These are phyloP conservation scores for Charina bottae DNA, from an alignment of 2,113 vertebrate species.

Conservation along the genomic window DNA sequence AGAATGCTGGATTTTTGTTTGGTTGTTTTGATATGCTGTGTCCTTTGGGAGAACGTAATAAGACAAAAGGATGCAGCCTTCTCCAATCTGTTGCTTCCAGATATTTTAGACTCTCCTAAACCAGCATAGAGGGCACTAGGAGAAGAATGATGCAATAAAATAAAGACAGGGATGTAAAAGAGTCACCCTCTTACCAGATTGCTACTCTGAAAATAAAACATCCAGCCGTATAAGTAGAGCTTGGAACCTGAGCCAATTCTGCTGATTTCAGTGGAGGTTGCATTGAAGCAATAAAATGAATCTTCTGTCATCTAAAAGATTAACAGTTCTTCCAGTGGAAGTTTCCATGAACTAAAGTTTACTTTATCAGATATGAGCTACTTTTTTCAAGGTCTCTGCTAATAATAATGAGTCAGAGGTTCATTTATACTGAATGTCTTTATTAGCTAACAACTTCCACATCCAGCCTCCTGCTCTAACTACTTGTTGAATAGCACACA, in stretches of 20 bases:
- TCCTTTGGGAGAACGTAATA: background rate
- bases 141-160: background rate
- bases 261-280: background rate
- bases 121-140: background rate
- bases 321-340: background rate
- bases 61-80: background rate
- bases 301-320: background rate
- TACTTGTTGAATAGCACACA: no score
- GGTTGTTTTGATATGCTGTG: background rate
- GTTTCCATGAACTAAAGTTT: background rate
- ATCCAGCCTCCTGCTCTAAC: no score
- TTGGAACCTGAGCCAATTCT: background rate
- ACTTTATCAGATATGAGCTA: background rate
- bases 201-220: background rate
- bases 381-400: no score
- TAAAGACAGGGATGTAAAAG: background rate
- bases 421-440: no score
- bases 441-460: no score
- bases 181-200: background rate
- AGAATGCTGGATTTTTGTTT: background rate
- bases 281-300: background rate
- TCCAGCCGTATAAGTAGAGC: background rate
- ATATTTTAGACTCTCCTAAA: background rate
- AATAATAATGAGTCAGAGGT: no score
- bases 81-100: background rate